Evolutionary conservation across 2,797 vertebrate genomes (phyloP).

Genomic region (Phrynocephalus guinanensis): DNA sequence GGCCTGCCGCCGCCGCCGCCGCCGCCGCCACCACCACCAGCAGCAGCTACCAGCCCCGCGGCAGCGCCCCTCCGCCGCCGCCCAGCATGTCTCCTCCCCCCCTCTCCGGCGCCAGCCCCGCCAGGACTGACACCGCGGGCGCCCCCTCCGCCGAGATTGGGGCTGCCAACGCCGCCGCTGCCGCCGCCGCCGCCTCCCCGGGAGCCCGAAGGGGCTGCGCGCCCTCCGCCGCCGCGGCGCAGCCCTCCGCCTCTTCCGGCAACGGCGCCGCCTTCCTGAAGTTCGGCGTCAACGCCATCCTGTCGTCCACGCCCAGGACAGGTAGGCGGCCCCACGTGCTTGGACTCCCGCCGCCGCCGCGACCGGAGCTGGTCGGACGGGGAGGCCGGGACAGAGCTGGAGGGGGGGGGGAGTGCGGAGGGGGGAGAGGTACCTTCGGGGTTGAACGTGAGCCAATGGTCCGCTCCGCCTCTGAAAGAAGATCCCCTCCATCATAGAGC

Average conservation of each 20-base stretch:
- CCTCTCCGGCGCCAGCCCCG: constrained; percentile 72
- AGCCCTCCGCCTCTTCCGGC: constrained; percentile 71
- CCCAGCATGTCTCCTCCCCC: constrained; percentile 79
- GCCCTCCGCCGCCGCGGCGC: constrained; percentile 69
- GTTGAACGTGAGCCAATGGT: neutral
- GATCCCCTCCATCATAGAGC: too few species aligned
- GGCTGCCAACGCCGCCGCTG: constrained; percentile 56
- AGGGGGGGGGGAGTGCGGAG: too few species aligned
- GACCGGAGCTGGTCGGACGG: too few species aligned
- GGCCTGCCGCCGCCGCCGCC: constrained; percentile 56
- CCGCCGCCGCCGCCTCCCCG: constrained; percentile 75
- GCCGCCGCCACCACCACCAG: constrained; percentile 68
- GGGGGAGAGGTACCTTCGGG: neutral
- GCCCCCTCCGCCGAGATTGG: constrained; percentile 67
- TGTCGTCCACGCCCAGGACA: constrained; percentile 86
- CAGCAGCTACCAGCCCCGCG: constrained; percentile 80
- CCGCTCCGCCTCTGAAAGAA: too few species aligned
- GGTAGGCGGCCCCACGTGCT: constrained; percentile 78
- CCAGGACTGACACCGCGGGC: constrained; percentile 65
- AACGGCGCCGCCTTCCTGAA: constrained; percentile 88
- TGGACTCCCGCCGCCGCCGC: neutral
- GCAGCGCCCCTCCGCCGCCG: constrained; percentile 62
- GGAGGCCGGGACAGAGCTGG: too few species aligned
- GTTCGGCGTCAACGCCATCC: constrained; percentile 95
- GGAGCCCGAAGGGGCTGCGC: constrained; percentile 21